Evolutionary conservation across 92 coral and sea anemone species (phyloP).

Genomic region (Paramuricea clavata): DNA sequence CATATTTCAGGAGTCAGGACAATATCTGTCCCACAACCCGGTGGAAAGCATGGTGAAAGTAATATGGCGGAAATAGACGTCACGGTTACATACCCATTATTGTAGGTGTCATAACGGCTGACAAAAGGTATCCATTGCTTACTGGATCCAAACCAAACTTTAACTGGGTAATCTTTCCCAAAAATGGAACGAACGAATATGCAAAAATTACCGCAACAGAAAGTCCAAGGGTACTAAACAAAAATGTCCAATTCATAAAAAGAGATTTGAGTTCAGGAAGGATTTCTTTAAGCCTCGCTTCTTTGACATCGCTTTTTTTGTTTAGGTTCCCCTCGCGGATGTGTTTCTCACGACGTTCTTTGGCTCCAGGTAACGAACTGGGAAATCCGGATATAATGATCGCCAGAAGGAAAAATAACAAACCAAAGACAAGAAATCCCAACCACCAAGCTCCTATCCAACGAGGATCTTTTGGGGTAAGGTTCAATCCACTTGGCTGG

Average conservation of each 20-base stretch:
- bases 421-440: slow-evolving; percentile 55
- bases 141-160: slow-evolving; percentile 77
- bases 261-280: slow-evolving; percentile 61
- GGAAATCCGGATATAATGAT: background rate
- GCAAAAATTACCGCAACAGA: slow-evolving; percentile 70
- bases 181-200: slow-evolving; percentile 71
- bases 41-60: too few relatives aligned
- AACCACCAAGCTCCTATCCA: slow-evolving; percentile 97
- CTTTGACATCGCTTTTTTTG: slow-evolving; percentile 52
- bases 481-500: slow-evolving; percentile 69
- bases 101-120: background rate
- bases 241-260: slow-evolving; percentile 45
- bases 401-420: background rate
- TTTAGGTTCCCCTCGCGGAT: slow-evolving; percentile 56
- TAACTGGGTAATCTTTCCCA: slow-evolving; percentile 77
- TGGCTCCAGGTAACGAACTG: slow-evolving; percentile 77
- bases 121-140: slow-evolving; percentile 70
- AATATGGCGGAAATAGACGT: too few relatives aligned
- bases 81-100: background rate
- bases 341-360: slow-evolving; percentile 51
- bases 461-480: slow-evolving; percentile 63
- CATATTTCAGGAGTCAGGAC: too few relatives aligned
- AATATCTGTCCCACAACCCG: too few relatives aligned
- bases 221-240: slow-evolving; percentile 44
- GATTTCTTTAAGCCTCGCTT: slow-evolving; percentile 59